Base-by-base conservation (phyloP, 1,140 invertebrate genomes). In the Colletes latitarsis region DNA sequence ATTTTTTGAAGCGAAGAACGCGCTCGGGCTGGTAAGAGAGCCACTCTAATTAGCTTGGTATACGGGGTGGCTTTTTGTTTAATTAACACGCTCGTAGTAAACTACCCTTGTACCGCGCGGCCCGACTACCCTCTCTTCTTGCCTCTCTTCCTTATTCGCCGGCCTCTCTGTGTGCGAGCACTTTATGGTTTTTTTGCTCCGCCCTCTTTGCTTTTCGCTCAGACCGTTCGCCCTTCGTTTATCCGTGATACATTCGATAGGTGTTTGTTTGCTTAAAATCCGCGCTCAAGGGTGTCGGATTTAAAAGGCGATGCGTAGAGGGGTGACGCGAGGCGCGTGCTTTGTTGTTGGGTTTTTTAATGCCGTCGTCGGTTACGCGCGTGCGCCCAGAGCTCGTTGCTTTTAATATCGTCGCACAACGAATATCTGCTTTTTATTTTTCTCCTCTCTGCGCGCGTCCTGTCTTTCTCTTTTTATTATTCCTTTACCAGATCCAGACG, bases 1-100 rank as follows among this genome's bases (percentile, higher is more conserved):
- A 89, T 89, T 89, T 30, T 89, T 86, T 86, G 83, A 90, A 89
- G 83, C 80, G 80, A 73, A 79, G 87, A 89, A 89, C 83, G 81
- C 83, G 80, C 30, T 0, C 77, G 70, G 60, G 79, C 75, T 62
- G 39, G 74, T 76, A 77, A 72, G 84, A 88, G 83, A 89, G 79
- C 82, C 82, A 82, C 88, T 90, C 89, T 92, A 92, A 92, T 92
- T 92, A 92, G 89, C 88, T 91, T 84, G 85, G 83, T 87, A 82
- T 85, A 88, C 88, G 83, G 68, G 82, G 73, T 84, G 82, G 82
- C 85, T 91, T 92, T 91, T 92, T 91, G 88, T 92, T 92, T 92
- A 90, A 92, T 91, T 91, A 92, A 89, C 89, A 88, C 88, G 88
- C 87, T 83, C 82, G 80, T 83, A 82, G 87, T 90, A 88, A 90